Conservation (phyloP, 2,888 invertebrate genomes). For the Tromatobia lineatoria region DNA sequence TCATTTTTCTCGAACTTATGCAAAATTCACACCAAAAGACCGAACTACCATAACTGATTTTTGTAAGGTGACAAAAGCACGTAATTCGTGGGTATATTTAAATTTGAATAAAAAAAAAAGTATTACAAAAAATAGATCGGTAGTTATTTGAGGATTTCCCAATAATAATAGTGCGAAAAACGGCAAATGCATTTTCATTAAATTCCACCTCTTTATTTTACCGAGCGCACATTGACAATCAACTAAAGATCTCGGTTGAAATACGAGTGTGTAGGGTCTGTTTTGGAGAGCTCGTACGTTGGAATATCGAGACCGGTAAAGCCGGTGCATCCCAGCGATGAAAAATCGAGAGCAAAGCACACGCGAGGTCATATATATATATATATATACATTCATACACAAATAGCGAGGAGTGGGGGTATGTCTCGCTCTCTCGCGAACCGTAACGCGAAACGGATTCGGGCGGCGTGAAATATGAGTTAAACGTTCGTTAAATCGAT, state of each 20-base stretch:
- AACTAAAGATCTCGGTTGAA: conserved; percentile 14
- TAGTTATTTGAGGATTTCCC: too few species aligned
- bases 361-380: conserved; percentile 32
- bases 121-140: too few species aligned
- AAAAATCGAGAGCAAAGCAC: conserved; percentile 65
- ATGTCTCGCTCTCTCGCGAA: conserved; percentile 52
- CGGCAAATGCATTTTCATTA: background rate
- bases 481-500: conserved; percentile 79
- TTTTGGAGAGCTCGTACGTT: background rate
- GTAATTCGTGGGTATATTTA: too few species aligned
- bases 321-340: conserved; percentile 40
- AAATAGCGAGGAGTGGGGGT: background rate
- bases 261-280: conserved; percentile 31
- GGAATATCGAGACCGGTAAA: conserved; percentile 26
- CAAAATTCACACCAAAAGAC: too few species aligned
- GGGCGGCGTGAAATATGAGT: conserved; percentile 79
- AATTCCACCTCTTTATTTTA: background rate
- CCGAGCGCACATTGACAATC: background rate
- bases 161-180: too few species aligned
- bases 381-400: background rate
- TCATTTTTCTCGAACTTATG: too few species aligned
- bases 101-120: too few species aligned
- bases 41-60: too few species aligned
- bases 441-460: conserved; percentile 69
- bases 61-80: too few species aligned